Percentiles rank a stretch among this genome's conserved stretches.
Conservation (phyloP, 2,888 invertebrate species). For the Chelonus formosanus region DNA sequence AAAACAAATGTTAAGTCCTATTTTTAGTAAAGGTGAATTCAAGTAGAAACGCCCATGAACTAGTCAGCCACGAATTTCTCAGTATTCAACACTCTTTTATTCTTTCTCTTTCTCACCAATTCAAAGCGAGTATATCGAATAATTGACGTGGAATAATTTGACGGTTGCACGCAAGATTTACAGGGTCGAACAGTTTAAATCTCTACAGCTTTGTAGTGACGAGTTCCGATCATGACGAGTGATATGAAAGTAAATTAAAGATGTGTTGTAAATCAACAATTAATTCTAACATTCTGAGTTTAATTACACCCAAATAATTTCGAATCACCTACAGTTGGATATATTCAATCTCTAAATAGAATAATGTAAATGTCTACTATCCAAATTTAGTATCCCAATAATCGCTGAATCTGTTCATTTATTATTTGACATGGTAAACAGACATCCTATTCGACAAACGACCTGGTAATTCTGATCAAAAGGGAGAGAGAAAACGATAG, state of each 20-base stretch:
- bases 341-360: too few species aligned
- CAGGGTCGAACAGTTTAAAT: neutral
- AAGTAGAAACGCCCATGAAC: constrained; percentile 13
- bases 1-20: neutral
- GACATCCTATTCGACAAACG: constrained; percentile 11
- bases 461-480: neutral
- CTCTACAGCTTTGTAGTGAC: neutral
- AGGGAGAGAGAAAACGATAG: neutral
- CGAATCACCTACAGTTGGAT: too few species aligned
- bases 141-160: constrained; percentile 17
- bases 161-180: constrained; percentile 11
- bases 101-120: neutral
- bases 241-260: constrained; percentile 7
- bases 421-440: constrained; percentile 1
- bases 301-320: too few species aligned
- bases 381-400: too few species aligned
- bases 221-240: constrained; percentile 7
- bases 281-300: neutral
- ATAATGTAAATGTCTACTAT: too few species aligned
- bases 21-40: neutral
- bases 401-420: too few species aligned
- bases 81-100: neutral
- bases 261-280: constrained; percentile 4
- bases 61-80: constrained; percentile 11
- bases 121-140: constrained; percentile 2